phyloP scores from a whole-genome alignment of 2,113 vertebrate species.

The Dromiciops gliroides region DNA sequence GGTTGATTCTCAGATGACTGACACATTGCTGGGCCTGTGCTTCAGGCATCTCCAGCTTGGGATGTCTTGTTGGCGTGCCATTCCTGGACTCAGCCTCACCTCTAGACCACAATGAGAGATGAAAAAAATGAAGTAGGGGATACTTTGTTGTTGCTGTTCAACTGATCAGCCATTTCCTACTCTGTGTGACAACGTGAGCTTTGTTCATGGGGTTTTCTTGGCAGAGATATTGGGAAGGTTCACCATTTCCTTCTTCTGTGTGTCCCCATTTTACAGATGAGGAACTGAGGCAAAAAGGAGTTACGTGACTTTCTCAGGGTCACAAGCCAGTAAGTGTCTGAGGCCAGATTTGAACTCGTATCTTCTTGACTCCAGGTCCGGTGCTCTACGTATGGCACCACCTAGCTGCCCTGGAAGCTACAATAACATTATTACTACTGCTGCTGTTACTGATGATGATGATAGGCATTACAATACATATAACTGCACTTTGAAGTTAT shows the following conservation, averaged over 20 bases:
- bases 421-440: not conserved
- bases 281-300: too few species aligned
- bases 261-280: not conserved
- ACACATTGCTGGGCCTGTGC: not conserved
- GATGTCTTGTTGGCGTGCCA: not conserved
- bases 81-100: not conserved
- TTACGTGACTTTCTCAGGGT: not conserved
- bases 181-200: not conserved
- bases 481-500: not conserved
- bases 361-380: not conserved
- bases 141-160: not conserved
- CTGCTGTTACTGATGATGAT: not conserved
- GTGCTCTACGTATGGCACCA: not conserved
- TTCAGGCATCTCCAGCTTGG: not conserved
- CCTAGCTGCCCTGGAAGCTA: not conserved
- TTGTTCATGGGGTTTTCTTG: not conserved
- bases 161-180: not conserved
- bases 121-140: not conserved
- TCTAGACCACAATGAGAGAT: not conserved
- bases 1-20: not conserved
- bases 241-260: not conserved
- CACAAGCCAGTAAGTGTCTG: not conserved
- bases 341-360: too few species aligned
- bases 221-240: not conserved
- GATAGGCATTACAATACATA: not conserved